Base-by-base conservation (phyloP, 1,140 invertebrate genomes). In the Drosophila simulans region DNA sequence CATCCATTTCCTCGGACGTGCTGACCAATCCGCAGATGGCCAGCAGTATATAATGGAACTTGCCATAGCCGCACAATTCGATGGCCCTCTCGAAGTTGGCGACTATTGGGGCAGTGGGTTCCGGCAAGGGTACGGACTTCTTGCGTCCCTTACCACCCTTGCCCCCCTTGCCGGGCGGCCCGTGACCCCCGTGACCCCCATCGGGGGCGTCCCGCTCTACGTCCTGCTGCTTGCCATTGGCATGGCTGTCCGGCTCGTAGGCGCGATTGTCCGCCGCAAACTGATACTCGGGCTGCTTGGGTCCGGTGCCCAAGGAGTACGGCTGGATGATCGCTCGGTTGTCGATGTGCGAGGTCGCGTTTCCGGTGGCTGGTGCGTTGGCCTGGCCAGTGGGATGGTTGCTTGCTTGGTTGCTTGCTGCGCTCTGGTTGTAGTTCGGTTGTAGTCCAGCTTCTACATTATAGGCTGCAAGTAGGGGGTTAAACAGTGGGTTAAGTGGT, bases 1-100 rank as follows among this genome's bases (percentile, higher is more conserved):
- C 96, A 93, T 98, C 97, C 95, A 98, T 98, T 93, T 98, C 97
- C 94, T 98, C 97, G 91, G 97, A 97, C 45, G 97, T 98, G 93
- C 97, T 97, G 80, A 98, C 97, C 93, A 98, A 96, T 60, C 98
- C 97, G 93, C 97, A 98, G 88, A 98, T 95, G 85, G 96, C 94
- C 93, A 99, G 93, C 88, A 98, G 94, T 83, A 97, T 94, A 92
- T 97, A 97, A 91, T 98, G 97, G 93, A 98, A 98, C 92, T 95
- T 95, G 83, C 97, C 98, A 96, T 97, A 98, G 85, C 97, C 97
- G 79, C 95, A 94, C 93, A 96, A 93, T 94, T 97, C 96, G 86
- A 97, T 97, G 72, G 96, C 96, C 86, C 94, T 94, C 92, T 97
- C 96, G 81, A 97, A 97, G 90, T 96, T 96, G 92, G 95, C 96